Evolutionary conservation across 2,797 vertebrate species (phyloP).

Genomic region (Rhabdophis nuchalis): DNA sequence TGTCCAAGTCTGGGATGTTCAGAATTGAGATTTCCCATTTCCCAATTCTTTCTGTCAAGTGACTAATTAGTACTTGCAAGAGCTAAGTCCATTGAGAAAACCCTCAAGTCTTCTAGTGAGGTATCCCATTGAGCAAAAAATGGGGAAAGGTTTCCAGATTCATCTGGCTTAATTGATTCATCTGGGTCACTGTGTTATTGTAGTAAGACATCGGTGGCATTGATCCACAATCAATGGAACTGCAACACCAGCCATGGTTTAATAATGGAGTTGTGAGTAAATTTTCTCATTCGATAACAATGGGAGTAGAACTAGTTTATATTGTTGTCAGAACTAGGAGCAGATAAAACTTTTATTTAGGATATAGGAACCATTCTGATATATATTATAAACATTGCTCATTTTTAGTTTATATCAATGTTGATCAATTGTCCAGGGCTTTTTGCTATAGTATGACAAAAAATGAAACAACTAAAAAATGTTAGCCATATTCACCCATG

Average conservation of each 20-base stretch:
- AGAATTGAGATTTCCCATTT: not conserved
- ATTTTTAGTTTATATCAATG: not conserved
- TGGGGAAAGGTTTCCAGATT: not conserved
- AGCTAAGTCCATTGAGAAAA: not conserved
- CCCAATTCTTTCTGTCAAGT: not conserved
- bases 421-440: not conserved
- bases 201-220: not conserved
- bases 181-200: not conserved
- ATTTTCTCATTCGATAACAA: not conserved
- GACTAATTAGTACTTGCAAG: not conserved
- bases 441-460: not conserved
- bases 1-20: not conserved
- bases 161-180: not conserved
- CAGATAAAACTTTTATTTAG: not conserved
- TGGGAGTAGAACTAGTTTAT: not conserved
- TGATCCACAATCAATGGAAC: not conserved
- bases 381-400: not conserved
- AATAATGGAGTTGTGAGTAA: not conserved
- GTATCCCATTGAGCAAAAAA: not conserved
- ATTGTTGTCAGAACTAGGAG: not conserved
- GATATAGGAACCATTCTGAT: not conserved
- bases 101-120: not conserved
- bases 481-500: not conserved
- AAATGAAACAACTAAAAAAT: not conserved
- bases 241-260: not conserved